phyloP scores from a whole-genome alignment of 1,140 invertebrate genomes.

The Caenorhabditis elegans region DNA sequence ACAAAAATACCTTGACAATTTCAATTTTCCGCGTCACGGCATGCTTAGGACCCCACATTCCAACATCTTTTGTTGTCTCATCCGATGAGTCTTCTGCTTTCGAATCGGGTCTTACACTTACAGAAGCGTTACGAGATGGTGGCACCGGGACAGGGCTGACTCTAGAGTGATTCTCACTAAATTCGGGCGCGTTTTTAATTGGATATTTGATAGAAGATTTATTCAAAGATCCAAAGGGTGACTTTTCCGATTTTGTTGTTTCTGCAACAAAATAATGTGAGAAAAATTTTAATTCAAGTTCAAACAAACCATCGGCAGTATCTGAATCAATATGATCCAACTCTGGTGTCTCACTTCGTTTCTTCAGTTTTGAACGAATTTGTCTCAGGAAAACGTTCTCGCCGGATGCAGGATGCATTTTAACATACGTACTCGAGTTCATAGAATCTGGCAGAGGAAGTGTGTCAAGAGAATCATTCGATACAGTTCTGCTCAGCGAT shows the following conservation, averaged over 20 bases:
- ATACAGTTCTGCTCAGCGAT: conserved; percentile 21
- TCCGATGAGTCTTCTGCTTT: neutral
- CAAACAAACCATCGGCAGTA: neutral
- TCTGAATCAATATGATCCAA: conserved; percentile 21
- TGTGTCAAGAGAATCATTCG: conserved; percentile 58
- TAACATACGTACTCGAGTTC: neutral
- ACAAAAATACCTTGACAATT: neutral
- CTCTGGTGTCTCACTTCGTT: conserved; percentile 28
- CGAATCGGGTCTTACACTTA: neutral
- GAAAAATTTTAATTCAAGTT: no score
- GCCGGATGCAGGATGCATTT: neutral
- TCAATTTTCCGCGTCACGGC: neutral
- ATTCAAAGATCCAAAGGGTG: neutral
- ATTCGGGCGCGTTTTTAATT: neutral
- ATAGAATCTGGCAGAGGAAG: conserved; percentile 38
- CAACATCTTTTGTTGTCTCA: conserved; percentile 1
- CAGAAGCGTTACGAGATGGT: neutral
- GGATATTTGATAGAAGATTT: neutral
- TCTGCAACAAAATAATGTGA: neutral
- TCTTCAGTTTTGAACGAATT: conserved; percentile 37
- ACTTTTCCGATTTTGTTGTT: neutral
- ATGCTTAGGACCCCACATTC: neutral
- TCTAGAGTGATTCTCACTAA: neutral
- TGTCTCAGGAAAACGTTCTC: neutral
- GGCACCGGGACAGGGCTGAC: neutral